These are phyloP conservation scores for Dysmachus trigonus DNA, from an alignment of 2,888 invertebrate genomes.

Conservation along the genomic window DNA sequence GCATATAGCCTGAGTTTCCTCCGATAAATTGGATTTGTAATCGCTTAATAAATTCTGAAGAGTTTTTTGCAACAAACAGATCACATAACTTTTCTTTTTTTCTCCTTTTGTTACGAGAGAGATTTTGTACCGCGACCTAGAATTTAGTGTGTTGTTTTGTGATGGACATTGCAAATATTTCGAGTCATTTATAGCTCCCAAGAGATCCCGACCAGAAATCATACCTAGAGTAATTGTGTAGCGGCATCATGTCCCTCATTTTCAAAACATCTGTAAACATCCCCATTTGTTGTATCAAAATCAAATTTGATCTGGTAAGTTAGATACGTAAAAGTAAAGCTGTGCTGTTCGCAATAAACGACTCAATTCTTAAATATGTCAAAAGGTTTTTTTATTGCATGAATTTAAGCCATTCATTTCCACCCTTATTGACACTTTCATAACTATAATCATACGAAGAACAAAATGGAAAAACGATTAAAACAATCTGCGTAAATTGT, in stretches of 20 bases:
- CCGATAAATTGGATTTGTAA: conserved; percentile 7
- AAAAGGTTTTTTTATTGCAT: background rate
- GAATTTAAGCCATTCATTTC: background rate
- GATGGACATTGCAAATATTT: conserved; percentile 26
- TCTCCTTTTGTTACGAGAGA: background rate
- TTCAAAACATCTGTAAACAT: conserved; percentile 22
- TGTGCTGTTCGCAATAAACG: conserved; percentile 41
- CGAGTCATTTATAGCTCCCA: background rate
- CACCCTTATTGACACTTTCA: background rate
- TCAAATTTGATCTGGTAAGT: conserved; percentile 21
- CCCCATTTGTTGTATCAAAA: conserved; percentile 16
- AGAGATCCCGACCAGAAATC: background rate
- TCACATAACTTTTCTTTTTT: background rate
- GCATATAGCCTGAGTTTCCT: background rate
- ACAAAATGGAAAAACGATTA: background rate
- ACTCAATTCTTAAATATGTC: conserved; percentile 35
- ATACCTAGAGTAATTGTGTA: conserved; percentile 13
- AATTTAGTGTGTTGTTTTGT: conserved; percentile 21
- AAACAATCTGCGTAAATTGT: no score
- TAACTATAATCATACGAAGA: no score
- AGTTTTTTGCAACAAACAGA: background rate
- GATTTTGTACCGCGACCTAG: conserved; percentile 12
- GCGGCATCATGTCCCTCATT: conserved; percentile 25
- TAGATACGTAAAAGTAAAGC: conserved; percentile 42
- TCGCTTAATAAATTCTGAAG: conserved; percentile 19